Percentiles rank a stretch among this genome's conserved stretches.
Evolutionary conservation across 2,797 vertebrate species (phyloP).

Genomic region (Lepidocolaptes lacrymiger): DNA sequence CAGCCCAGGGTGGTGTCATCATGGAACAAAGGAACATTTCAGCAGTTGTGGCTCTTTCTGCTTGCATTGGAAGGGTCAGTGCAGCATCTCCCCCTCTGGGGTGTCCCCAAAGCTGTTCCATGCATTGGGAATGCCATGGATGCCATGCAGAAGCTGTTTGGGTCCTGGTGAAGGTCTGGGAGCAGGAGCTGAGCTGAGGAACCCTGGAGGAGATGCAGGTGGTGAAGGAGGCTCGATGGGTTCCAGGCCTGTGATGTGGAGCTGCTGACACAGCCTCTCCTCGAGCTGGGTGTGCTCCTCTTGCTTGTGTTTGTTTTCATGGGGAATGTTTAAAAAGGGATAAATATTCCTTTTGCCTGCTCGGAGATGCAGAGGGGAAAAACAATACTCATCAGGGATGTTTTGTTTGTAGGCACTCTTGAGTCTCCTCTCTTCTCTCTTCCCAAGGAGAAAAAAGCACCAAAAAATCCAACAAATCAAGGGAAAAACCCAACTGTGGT

Average conservation of each 20-base stretch:
- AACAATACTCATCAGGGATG: neutral
- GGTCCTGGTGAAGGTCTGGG: neutral
- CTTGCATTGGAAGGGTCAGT: too few species aligned
- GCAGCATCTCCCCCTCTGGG: neutral
- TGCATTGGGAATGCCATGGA: neutral
- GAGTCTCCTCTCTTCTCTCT: neutral
- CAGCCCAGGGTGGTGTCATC: neutral
- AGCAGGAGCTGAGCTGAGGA: neutral
- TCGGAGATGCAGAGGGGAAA: neutral
- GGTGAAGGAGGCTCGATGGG: constrained; percentile 16
- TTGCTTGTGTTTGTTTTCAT: constrained; percentile 46
- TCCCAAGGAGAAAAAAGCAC: neutral
- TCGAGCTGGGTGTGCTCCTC: constrained; percentile 41
- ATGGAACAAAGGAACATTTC: neutral
- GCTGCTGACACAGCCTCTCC: constrained; percentile 4
- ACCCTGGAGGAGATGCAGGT: constrained; percentile 18
- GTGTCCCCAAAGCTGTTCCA: neutral
- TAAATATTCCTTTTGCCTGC: constrained; percentile 41
- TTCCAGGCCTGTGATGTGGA: constrained; percentile 33
- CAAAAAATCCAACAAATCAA: neutral
- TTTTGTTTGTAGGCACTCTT: constrained; percentile 14
- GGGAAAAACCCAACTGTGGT: neutral
- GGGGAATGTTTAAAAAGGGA: constrained; percentile 50
- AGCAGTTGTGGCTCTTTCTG: accelerated
- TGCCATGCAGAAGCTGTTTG: accelerated